Evolutionary conservation across 1,140 invertebrate species (phyloP).

Genomic region (Pissodes strobi): DNA sequence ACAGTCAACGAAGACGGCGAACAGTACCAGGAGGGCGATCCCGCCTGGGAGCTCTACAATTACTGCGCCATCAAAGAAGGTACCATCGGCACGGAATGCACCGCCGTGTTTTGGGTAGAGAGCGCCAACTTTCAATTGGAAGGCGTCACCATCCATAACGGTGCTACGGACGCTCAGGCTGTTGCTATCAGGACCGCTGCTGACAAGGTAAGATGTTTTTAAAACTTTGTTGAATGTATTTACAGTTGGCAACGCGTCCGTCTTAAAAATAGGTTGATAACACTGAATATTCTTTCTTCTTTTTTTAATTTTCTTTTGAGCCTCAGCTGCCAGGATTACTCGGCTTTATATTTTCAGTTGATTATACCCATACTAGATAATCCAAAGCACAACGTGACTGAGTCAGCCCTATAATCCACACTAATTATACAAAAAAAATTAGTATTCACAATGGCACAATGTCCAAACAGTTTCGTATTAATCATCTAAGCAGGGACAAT

Average conservation of each 20-base stretch:
- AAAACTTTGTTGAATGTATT: not conserved
- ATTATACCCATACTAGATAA: no score
- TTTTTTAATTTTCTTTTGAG: no score
- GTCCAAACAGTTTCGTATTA: no score
- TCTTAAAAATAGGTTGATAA: not conserved
- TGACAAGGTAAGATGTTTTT: constrained; percentile 1
- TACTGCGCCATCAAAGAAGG: not conserved
- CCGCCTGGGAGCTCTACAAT: constrained; percentile 10
- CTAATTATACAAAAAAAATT: no score
- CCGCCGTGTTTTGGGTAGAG: constrained; percentile 2
- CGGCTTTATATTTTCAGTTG: no score
- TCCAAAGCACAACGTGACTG: no score
- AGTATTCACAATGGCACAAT: no score
- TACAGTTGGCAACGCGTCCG: no score
- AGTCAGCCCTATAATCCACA: no score
- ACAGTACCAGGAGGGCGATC: constrained; percentile 7
- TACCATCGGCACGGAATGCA: constrained; percentile 1
- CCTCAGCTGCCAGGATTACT: no score
- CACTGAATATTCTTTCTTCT: not conserved
- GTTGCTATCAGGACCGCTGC: constrained; percentile 3
- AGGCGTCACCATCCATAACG: not conserved
- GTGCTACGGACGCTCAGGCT: constrained; percentile 10
- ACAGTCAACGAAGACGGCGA: not conserved
- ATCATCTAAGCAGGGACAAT: no score
- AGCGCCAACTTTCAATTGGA: constrained; percentile 3